Conservation (phyloP, 2,113 vertebrate genomes). For the Sturnus vulgaris region DNA sequence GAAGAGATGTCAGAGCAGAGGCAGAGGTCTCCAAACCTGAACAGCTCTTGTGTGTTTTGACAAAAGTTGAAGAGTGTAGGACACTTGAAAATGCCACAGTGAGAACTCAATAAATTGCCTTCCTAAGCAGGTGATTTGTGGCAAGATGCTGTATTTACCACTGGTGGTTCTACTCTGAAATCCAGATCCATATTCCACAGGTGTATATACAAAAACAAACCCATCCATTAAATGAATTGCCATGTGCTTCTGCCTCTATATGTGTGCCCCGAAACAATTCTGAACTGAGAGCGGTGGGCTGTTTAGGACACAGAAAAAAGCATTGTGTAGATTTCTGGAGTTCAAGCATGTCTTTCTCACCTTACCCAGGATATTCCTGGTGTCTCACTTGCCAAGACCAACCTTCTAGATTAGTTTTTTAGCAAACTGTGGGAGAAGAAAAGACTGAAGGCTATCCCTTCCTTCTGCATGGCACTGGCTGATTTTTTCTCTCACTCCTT, state of each 20-base stretch:
- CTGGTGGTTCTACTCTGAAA: not conserved
- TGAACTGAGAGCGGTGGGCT: not conserved
- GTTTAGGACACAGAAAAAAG: not conserved
- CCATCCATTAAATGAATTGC: not conserved
- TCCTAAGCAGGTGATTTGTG: not conserved
- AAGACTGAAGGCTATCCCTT: conserved; percentile 58
- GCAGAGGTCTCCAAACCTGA: not conserved
- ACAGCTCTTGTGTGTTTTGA: not conserved
- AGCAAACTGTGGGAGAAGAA: conserved; percentile 59
- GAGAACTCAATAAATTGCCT: not conserved
- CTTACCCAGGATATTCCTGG: not conserved
- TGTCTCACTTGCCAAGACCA: not conserved
- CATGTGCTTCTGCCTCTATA: not conserved
- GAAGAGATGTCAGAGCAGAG: not conserved
- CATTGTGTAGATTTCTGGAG: not conserved
- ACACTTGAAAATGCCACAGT: not conserved
- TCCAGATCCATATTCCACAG: not conserved
- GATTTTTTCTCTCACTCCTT: conserved; percentile 11
- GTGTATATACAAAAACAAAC: not conserved
- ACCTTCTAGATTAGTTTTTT: conserved; percentile 48
- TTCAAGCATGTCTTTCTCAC: not conserved
- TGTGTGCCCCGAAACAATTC: not conserved
- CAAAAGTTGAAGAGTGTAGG: not conserved
- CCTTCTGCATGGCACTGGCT: not conserved
- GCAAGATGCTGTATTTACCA: not conserved